Percentiles rank a stretch among this genome's conserved stretches.
Evolutionary conservation across 2,797 vertebrate species (phyloP).

Genomic region (Lepidocolaptes lacrymiger): DNA sequence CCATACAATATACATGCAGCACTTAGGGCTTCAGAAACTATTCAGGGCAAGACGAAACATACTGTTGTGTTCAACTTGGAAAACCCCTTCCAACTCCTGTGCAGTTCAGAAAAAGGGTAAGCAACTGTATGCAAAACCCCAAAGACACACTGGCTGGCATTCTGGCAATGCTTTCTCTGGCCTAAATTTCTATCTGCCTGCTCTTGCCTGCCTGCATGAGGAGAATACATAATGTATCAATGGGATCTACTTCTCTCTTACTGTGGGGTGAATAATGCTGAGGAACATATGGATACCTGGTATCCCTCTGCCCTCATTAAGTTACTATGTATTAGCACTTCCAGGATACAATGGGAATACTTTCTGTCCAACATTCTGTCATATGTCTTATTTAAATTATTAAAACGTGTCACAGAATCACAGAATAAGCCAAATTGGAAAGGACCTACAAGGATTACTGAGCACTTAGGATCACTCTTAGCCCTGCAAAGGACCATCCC

Average conservation of each 20-base stretch:
- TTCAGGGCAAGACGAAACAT: not conserved
- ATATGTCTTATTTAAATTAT: not conserved
- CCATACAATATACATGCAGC: fast-evolving
- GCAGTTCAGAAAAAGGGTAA: not conserved
- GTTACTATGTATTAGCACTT: not conserved
- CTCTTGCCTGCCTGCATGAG: not conserved
- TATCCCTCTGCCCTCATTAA: not conserved
- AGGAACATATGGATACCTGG: not conserved
- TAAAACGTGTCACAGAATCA: not conserved
- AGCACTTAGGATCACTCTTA: not conserved
- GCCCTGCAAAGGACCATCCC: not conserved
- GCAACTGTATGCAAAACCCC: not conserved
- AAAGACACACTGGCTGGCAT: not conserved
- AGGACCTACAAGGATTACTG: not conserved
- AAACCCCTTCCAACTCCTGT: not conserved
- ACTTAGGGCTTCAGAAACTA: not conserved
- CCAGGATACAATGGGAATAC: not conserved
- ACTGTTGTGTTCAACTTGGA: not conserved
- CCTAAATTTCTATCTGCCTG: not conserved
- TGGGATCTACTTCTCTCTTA: not conserved
- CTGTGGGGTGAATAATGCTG: not conserved
- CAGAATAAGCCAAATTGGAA: not conserved
- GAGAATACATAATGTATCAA: not conserved
- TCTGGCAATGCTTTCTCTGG: not conserved
- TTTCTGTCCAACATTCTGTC: not conserved